Base-by-base conservation (phyloP, 2,888 invertebrate species). In the Tetragonisca angustula region DNA sequence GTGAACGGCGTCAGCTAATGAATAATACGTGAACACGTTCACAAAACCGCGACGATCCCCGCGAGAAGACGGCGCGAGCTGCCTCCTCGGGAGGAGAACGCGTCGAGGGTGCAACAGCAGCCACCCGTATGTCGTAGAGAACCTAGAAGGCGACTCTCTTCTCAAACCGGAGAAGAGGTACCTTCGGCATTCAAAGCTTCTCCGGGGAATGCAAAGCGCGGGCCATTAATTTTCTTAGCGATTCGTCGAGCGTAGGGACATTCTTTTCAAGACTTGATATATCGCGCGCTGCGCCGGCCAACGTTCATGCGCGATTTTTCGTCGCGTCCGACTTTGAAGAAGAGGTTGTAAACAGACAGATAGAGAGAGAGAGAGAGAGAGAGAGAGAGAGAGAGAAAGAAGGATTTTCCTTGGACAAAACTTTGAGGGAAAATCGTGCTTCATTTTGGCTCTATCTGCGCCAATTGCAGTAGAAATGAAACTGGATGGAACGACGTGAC, bases 151-250 rank as follows among this genome's bases (percentile, higher is more conserved):
- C 69, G 73, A 70, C 71, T 75, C 80, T 72, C 49, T 21, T 27
- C 27, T 2, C 27, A 36, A 43, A 65, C 49, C 50, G 27, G 73
- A 27, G 24, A 9, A 52, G 71, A 52, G 71, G 72, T 80, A 71
- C 80, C 76, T 73, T 75, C 79, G 86, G 84, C 84, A 88, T 90
- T 89, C 83, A 81, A 88, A 89, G 88, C 87, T 87, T 87, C 86
- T 87, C 77, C 43, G 52, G 81, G 72, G 87, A 88, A 90, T 91
- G 87, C 90, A 86, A 90, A 88, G 86, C 87, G 83, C 87, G 87
- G 77, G 76, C 89, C 90, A 90, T 90, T 89, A 88, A 90, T 91
- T 90, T 90, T 85, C 88, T 88, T 83, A 84, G 84, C 84, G 84
- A 90, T 87, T 90, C 90, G 86, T 87, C 81, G 87, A 81, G 87